phyloP scores from a whole-genome alignment of 2,888 invertebrate species.

The Spodoptera littoralis region DNA sequence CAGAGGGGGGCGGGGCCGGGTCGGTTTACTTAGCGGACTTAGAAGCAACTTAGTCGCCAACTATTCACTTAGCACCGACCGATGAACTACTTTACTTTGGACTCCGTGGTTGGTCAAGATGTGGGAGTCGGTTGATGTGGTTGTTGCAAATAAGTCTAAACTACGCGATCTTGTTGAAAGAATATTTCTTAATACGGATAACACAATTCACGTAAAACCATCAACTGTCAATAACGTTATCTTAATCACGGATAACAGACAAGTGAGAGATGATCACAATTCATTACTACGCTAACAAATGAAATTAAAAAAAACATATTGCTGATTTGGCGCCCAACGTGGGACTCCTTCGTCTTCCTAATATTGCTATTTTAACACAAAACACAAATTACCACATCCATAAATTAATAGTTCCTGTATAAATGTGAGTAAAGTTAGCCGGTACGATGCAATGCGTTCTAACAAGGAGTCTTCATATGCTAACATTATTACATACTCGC shows the following conservation, averaged over 20 bases:
- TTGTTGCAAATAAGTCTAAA: not conserved
- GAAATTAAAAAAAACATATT: too few relatives aligned
- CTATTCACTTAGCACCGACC: slow-evolving; percentile 68
- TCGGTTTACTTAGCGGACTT: slow-evolving; percentile 61
- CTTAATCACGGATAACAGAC: too few relatives aligned
- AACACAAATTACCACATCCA: slow-evolving; percentile 39
- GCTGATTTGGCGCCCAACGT: too few relatives aligned
- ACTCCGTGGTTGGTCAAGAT: slow-evolving; percentile 38
- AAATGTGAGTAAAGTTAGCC: slow-evolving; percentile 36
- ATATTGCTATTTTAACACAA: too few relatives aligned
- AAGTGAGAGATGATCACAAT: too few relatives aligned
- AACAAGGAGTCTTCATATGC: slow-evolving; percentile 45
- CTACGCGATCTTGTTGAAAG: too few relatives aligned
- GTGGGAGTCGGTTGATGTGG: slow-evolving; percentile 24
- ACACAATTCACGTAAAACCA: too few relatives aligned
- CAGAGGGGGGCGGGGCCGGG: slow-evolving; percentile 23
- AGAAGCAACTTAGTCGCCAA: slow-evolving; percentile 59
- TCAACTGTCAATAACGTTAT: too few relatives aligned
- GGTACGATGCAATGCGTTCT: slow-evolving; percentile 38
- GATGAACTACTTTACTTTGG: slow-evolving; percentile 62
- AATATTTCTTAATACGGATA: too few relatives aligned
- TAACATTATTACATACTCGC: slow-evolving; percentile 34
- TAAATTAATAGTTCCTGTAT: not conserved
- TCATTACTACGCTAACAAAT: too few relatives aligned
- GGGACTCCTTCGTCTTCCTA: too few relatives aligned